Evolutionary conservation across 2,113 vertebrate genomes (phyloP).

Genomic region (Microtus richardsoni): DNA sequence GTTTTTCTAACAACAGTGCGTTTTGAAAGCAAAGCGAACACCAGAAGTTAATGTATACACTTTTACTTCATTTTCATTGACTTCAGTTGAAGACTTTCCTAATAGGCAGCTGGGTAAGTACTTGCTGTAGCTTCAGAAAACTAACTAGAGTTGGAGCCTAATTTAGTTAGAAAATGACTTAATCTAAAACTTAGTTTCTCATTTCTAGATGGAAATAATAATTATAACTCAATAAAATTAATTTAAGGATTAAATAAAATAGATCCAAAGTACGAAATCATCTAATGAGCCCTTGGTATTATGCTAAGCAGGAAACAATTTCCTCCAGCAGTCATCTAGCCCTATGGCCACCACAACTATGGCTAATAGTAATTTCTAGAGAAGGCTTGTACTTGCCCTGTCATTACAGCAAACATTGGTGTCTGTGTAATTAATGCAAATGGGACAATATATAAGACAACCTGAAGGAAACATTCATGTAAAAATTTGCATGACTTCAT

Average conservation of each 20-base stretch:
- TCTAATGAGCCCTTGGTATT: background rate
- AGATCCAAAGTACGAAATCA: background rate
- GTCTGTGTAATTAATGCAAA: background rate
- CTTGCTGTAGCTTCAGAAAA: background rate
- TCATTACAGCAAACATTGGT: background rate
- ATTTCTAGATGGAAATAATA: background rate
- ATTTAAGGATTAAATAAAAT: conserved; percentile 3
- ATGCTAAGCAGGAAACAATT: background rate
- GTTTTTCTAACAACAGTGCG: background rate
- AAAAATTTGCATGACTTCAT: background rate
- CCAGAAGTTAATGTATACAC: background rate
- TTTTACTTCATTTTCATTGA: background rate
- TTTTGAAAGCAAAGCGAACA: background rate
- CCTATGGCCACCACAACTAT: background rate
- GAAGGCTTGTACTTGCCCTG: background rate
- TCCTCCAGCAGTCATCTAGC: background rate
- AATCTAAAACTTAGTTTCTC: background rate
- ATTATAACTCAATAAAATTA: conserved; percentile 8
- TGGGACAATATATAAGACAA: background rate
- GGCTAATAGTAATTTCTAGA: background rate
- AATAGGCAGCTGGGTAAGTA: background rate
- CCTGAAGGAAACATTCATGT: background rate
- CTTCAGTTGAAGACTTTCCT: background rate
- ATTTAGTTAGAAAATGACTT: background rate
- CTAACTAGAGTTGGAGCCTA: background rate